phyloP scores from a whole-genome alignment of 2,888 invertebrate species.

The Harpagoxenus sublaevis region DNA sequence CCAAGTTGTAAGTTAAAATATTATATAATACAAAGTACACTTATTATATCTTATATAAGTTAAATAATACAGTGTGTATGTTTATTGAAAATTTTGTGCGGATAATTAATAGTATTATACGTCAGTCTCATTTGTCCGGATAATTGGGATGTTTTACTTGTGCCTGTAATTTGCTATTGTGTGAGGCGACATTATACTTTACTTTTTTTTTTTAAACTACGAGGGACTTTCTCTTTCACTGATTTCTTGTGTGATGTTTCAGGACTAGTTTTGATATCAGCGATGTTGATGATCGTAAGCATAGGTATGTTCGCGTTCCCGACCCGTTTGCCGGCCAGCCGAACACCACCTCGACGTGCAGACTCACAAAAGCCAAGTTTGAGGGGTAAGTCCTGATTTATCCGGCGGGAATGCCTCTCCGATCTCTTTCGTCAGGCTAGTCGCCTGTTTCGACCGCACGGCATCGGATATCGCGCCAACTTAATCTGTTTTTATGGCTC shows the following conservation, averaged over 20 bases:
- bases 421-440: slow-evolving; percentile 33
- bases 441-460: slow-evolving; percentile 54
- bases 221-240: not conserved
- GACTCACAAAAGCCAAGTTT: slow-evolving; percentile 88
- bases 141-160: not conserved
- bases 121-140: not conserved
- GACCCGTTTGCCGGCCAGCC: slow-evolving; percentile 90
- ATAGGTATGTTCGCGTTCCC: slow-evolving; percentile 97
- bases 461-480: slow-evolving; percentile 57
- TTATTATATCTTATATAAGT: not conserved
- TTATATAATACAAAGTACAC: not conserved
- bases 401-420: not conserved
- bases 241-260: slow-evolving; percentile 71
- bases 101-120: not conserved
- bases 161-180: not conserved
- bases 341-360: slow-evolving; percentile 80
- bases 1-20: not conserved
- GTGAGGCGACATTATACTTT: not conserved
- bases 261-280: slow-evolving; percentile 95
- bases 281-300: slow-evolving; percentile 93
- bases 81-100: not conserved
- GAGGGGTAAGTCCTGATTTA: slow-evolving; percentile 87
- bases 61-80: not conserved
- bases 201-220: not conserved
- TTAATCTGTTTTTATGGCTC: slow-evolving; percentile 70